Evolutionary conservation across 1,140 invertebrate genomes (phyloP), one percentile per base, ranked within the genome.

Genomic region (Drosophila prosaltans): DNA sequence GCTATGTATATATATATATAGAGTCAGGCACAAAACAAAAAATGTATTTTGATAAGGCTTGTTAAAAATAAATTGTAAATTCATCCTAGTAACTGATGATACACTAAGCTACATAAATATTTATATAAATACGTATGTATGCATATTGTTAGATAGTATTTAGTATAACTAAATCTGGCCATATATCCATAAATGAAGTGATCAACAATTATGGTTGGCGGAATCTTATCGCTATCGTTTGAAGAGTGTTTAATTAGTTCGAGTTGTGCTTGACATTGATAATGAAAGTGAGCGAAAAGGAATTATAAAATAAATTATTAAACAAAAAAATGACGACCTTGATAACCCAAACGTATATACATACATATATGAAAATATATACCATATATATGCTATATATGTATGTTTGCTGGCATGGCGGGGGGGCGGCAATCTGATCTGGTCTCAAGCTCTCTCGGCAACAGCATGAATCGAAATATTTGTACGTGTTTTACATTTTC

Each of bases 251-350:
- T 76, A 70, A 76, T 76, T 76, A 76, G 69, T 76, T 76, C 69
- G 69, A 72, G 69, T 70, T 65, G 79, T 78, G 78, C 81, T 80
- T 86, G 82, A 86, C 81, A 85, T 85, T 85, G 81, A 85, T 85
- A 85, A 85, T 86, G 81, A 85, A 86, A 85, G 62, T 69, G 69
- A 59, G 61, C 61, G 60, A 77, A 70, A 69, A 65, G 16, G 58
- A 64, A 61, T 69, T n/a, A 51, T 30, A 28, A 51, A 28, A 57
- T 24, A 26, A 57, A 67, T 26, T 30, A 45, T 26, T 16, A 41
- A 16, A 16, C 16, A 16, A 16, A 16, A 16, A 48, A 60, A 48
- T 41, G 10, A 36, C 67, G 26, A 73, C 48, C 65, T 58, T 63
- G 45, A 51, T 51, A 51, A 51, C 45, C 45, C 21, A 24, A 51